A percentile compares a stretch with the other conserved stretches of the same genome.
Evolutionary conservation across 2,797 vertebrate genomes (phyloP).

Genomic region (Lagocephalus sceleratus): DNA sequence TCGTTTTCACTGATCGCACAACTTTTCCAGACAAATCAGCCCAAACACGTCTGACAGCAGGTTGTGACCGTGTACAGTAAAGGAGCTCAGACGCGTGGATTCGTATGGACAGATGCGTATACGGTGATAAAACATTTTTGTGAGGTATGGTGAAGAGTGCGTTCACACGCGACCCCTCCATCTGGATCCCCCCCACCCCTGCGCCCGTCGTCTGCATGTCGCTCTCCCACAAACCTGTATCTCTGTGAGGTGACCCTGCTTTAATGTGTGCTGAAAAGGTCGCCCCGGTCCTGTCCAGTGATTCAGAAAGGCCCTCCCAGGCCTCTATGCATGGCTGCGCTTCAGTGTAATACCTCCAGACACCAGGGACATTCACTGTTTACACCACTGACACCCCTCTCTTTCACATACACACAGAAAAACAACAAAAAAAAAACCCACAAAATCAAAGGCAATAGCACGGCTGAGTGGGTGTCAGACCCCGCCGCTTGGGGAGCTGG

Average conservation of each 20-base stretch:
- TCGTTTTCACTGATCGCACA: background rate
- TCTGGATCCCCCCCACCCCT: slow-evolving; percentile 29
- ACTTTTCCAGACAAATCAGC: slow-evolving; percentile 27
- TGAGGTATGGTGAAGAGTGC: slow-evolving; percentile 50
- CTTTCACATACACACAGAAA: slow-evolving; percentile 22
- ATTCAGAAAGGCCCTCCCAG: slow-evolving; percentile 66
- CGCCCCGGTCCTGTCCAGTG: slow-evolving; percentile 54
- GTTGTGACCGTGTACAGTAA: slow-evolving; percentile 27
- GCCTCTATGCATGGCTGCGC: slow-evolving; percentile 64
- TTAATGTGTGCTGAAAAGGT: slow-evolving; percentile 73
- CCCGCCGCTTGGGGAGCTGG: slow-evolving; percentile 37
- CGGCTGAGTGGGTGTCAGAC: slow-evolving; percentile 51
- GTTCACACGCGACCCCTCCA: slow-evolving; percentile 36
- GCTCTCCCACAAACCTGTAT: slow-evolving; percentile 53
- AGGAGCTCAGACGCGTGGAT: slow-evolving; percentile 36
- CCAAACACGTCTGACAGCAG: slow-evolving; percentile 20
- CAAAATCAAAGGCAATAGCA: slow-evolving; percentile 57
- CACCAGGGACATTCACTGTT: slow-evolving; percentile 66
- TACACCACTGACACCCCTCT: slow-evolving; percentile 55
- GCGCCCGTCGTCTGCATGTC: slow-evolving; percentile 42
- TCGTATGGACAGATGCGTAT: slow-evolving; percentile 48
- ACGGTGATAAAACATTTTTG: slow-evolving; percentile 56
- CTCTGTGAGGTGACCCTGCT: slow-evolving; percentile 64
- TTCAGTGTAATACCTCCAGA: slow-evolving; percentile 71
- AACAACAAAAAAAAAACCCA: slow-evolving; percentile 33